These are phyloP conservation scores for Melanchra persicariae DNA, from an alignment of 2,888 invertebrate species.

Conservation along the genomic window DNA sequence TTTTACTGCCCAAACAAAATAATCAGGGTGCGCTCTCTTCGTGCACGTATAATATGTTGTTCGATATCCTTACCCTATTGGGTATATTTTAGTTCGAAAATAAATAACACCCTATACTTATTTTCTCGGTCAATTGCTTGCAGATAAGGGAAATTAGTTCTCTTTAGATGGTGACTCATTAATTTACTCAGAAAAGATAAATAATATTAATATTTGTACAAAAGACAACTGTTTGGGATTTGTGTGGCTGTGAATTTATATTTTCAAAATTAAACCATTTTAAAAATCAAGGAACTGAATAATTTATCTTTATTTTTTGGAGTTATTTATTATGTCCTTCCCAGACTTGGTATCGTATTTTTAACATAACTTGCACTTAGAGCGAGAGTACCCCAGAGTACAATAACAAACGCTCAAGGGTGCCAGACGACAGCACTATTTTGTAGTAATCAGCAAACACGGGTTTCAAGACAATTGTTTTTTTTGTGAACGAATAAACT, in stretches of 20 bases:
- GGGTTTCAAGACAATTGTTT: no score
- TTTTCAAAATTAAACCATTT: neutral
- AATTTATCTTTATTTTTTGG: neutral
- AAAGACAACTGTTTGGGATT: conserved; percentile 1
- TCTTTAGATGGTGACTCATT: conserved; percentile 28
- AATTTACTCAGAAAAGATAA: neutral
- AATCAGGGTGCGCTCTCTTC: conserved; percentile 40
- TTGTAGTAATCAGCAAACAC: no score
- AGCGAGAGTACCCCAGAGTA: no score
- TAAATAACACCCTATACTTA: conserved; percentile 6
- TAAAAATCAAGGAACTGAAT: neutral
- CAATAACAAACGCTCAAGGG: no score
- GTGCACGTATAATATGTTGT: conserved; percentile 49
- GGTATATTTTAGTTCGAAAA: conserved; percentile 7
- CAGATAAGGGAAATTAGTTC: conserved; percentile 42
- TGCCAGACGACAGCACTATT: no score
- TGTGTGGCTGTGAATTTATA: neutral
- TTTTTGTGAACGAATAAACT: no score
- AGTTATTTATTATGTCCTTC: no score
- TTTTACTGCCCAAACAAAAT: conserved; percentile 23
- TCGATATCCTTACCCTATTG: neutral
- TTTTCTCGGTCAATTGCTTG: conserved; percentile 7
- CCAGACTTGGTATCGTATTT: no score
- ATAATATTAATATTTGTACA: neutral
- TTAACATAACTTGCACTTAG: no score